Percentiles rank a stretch among this genome's conserved stretches.
These are phyloP conservation scores for Ennomos erosarius DNA, from an alignment of 2,888 invertebrate species.

Conservation along the genomic window DNA sequence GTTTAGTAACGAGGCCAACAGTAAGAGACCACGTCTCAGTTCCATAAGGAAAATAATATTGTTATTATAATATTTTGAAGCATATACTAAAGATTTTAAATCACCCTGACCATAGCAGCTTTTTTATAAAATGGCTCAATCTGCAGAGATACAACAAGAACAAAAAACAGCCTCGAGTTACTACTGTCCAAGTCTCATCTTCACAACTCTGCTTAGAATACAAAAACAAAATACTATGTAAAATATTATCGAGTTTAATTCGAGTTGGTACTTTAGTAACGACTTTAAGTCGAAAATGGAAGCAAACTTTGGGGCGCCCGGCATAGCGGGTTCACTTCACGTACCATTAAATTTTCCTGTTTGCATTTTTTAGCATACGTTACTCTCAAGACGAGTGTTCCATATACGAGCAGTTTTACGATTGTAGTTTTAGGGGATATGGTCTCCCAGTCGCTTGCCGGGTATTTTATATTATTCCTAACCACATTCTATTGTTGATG, in stretches of 20 bases:
- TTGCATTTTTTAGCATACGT: conserved; percentile 85
- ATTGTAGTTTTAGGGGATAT: conserved; percentile 73
- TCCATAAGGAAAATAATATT: no score
- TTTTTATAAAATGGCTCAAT: no score
- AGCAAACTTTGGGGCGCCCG: conserved; percentile 72
- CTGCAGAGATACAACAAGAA: no score
- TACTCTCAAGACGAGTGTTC: conserved; percentile 64
- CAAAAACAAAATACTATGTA: no score
- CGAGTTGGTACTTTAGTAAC: conserved; percentile 53
- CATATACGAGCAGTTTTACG: conserved; percentile 69
- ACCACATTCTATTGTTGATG: conserved; percentile 46
- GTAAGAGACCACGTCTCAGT: no score
- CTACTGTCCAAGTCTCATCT: no score
- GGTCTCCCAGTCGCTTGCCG: conserved; percentile 43
- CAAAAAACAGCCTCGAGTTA: no score
- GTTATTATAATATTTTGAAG: no score
- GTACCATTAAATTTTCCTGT: conserved; percentile 84
- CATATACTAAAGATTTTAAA: no score
- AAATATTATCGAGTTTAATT: conserved; percentile 33
- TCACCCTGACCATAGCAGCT: no score
- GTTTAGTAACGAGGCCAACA: no score
- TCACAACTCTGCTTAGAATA: no score
- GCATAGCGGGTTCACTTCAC: conserved; percentile 78
- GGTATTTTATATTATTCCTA: not conserved
- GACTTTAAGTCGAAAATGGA: conserved; percentile 59